Base-by-base conservation (phyloP, 2,797 vertebrate species). In the Tachyglossus aculeatus region DNA sequence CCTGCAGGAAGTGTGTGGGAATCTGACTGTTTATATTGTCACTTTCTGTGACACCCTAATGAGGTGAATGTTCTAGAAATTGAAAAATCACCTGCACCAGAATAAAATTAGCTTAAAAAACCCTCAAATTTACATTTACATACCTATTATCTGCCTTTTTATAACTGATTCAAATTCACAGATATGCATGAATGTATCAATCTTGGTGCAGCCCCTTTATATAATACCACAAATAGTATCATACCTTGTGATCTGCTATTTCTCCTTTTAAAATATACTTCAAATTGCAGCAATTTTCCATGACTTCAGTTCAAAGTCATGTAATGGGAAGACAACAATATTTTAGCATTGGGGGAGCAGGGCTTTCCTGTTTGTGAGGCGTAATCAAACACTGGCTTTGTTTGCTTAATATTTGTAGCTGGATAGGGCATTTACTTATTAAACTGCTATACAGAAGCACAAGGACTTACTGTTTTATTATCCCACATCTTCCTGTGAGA, bases 21-120 rank as follows among this genome's bases (percentile, higher is more conserved):
- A 81, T 64, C 61, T 57, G 3, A 2, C 6, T 74, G 63, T 85
- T 83, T 84, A 83, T 80, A 81, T 72, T 73, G 32, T 62, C 56
- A 55, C 25, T 71, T 83, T 75, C 62, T 78, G 44, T 87, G 71
- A 84, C 64, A 82, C 8, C 8, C 4, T 58, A 71, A 51, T 77
- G 66, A 71, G 83, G 69, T 59, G 4, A 82, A 81, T 88, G 78
- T 86, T 81, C 57, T 82, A 64, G 76, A 88, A 83, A 77, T 1
- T 84, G 19, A 52, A 72, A 80, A 84, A 51, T 34, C 40, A 55
- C n/a, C 25, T 78, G 22, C 58, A 61, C 39, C 60, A 76, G 25
- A 73, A 54, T 74, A 86, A 80, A 74, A 77, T 63, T 55, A 66
- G 6, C 52, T 50, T 15, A 50, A 77, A 69, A 71, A 58, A 27